phyloP scores from a whole-genome alignment of 2,888 invertebrate species.

The Pandemis heparana region DNA sequence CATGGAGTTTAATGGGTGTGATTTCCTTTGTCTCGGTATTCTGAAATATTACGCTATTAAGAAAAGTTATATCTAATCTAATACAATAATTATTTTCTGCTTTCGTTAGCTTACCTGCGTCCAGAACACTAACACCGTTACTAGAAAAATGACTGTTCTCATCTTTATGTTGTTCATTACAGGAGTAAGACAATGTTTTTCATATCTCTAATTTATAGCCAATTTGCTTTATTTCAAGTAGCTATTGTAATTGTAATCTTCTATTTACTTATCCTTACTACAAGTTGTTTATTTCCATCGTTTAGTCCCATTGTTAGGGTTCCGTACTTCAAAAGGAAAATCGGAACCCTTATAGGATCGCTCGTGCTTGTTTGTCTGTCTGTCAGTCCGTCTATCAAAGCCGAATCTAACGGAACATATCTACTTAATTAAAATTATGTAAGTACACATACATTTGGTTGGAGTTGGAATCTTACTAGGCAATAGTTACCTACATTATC shows the following conservation, averaged over 20 bases:
- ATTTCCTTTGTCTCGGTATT: constrained; percentile 26
- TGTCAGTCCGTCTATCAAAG: too few species aligned
- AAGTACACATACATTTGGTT: too few species aligned
- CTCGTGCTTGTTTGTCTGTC: too few species aligned
- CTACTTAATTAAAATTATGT: too few species aligned
- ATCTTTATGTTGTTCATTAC: constrained; percentile 33
- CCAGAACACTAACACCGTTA: constrained; percentile 15
- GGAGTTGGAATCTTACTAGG: too few species aligned
- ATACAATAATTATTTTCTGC: not conserved
- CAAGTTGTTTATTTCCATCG: not conserved
- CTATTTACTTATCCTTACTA: constrained; percentile 30
- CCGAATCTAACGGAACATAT: too few species aligned
- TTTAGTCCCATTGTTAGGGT: not conserved
- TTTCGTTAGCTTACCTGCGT: constrained; percentile 22
- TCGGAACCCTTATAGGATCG: too few species aligned
- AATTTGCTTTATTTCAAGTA: constrained; percentile 24
- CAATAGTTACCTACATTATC: too few species aligned
- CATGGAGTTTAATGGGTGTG: not conserved
- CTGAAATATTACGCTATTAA: constrained; percentile 13
- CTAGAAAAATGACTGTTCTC: constrained; percentile 20
- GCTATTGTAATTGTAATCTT: constrained; percentile 9
- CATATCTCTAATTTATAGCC: constrained; percentile 17
- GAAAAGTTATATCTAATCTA: not conserved
- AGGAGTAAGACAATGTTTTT: not conserved
- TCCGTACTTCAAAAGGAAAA: not conserved